These are phyloP conservation scores for Catocala fraxini DNA, from an alignment of 2,888 invertebrate genomes.

Conservation along the genomic window DNA sequence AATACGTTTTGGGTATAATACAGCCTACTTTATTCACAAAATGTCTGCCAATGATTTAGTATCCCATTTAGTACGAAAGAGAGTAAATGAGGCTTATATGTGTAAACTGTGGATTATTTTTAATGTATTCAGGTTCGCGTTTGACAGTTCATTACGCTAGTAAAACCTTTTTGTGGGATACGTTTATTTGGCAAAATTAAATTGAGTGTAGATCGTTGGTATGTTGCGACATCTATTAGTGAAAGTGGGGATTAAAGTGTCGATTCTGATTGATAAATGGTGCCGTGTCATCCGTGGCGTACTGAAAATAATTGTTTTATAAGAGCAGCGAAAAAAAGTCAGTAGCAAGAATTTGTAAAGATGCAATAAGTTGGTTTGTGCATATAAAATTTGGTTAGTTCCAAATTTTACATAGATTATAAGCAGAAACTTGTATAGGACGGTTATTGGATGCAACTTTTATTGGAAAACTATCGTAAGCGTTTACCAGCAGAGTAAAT, in stretches of 20 bases:
- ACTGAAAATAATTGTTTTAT: too few relatives aligned
- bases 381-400: too few relatives aligned
- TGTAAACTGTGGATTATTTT: conserved; percentile 48
- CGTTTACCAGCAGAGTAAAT: too few relatives aligned
- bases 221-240: conserved; percentile 11
- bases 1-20: conserved; percentile 13
- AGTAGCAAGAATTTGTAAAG: too few relatives aligned
- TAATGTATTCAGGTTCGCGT: conserved; percentile 45
- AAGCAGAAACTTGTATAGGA: too few relatives aligned
- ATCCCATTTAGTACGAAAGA: conserved; percentile 30
- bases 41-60: conserved; percentile 41
- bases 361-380: too few relatives aligned
- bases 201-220: conserved; percentile 7
- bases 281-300: not conserved
- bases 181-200: conserved; percentile 25
- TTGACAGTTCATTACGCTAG: conserved; percentile 42
- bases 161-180: conserved; percentile 33
- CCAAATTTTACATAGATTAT: too few relatives aligned
- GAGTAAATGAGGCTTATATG: conserved; percentile 40
- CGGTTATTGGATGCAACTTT: too few relatives aligned
- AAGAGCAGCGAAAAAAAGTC: too few relatives aligned
- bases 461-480: too few relatives aligned
- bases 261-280: conserved; percentile 4
- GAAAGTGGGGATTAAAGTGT: not conserved
- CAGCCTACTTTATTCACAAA: conserved; percentile 37